Evolutionary conservation across 2,113 vertebrate species (phyloP), one percentile per base, ranked within the genome.

Genomic region (Peromyscus polionotus): DNA sequence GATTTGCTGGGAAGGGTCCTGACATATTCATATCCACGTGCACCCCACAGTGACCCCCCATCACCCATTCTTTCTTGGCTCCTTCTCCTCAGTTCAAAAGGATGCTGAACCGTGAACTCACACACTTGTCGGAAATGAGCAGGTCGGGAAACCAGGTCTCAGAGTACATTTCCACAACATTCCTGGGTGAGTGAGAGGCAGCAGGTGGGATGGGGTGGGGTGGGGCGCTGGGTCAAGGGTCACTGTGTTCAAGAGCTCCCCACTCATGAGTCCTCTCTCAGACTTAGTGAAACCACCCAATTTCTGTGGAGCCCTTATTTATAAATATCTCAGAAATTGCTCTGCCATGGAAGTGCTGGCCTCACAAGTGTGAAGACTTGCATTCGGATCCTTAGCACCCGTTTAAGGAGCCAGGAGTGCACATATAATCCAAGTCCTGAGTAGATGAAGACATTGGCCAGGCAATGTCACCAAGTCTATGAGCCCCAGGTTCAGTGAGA

Each of bases 91-190:
- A 99, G 98, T 99, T 99, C 98, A 99, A 99, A 98, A 99, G 99
- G 98, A 99, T 99, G 99, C 97, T 99, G 98, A 99, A 99, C 99
- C 99, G 99, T 91, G 99, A 99, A 98, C 99, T 99, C 96, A 99
- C 99, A 95, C 99, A 99, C 98, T 98, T 99, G 97, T 99, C 99
- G 95, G 99, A 99, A 98, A 99, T 99, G 99, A 99, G 99, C 98
- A 99, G 99, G 97, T 99, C 99, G 87, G 99, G 99, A 97, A 99
- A 99, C 98, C 99, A 99, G 98, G 99, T 99, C 98, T 99, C 99
- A 96, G 99, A 99, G 98, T 99, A 99, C 98, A 99, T 99, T 98
- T 99, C 99, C 98, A 99, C 98, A 93, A 99, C 99, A 45, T 99
- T 99, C 98, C 98, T 99, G 96, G 99, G 99, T 97, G 77, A 98